Evolutionary conservation across 2,113 vertebrate species (phyloP), one percentile per base, ranked within the genome.

Genomic region (Sylvilagus bachmani): DNA sequence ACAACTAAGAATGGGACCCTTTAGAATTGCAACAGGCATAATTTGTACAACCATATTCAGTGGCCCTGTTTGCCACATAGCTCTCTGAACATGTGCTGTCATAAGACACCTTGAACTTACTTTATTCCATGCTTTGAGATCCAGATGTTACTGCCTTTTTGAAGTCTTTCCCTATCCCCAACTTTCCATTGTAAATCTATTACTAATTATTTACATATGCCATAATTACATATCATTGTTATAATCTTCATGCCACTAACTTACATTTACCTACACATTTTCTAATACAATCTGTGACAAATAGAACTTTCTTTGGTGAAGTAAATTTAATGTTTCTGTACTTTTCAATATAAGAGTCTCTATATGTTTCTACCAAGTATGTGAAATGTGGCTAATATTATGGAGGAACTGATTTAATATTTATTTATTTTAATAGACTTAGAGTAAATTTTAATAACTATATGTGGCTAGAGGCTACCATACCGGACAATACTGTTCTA

Each of bases 81-180:
- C 58, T 88, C 51, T 51, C 0, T 36, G 13, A 89, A 67, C 8
- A 25, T 0, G 5, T 85, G 33, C 22, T 75, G 21, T 53, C 92
- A 69, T 21, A 74, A 80, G 29, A 24, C 10, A 61, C 67, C n/a
- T 66, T 58, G 21, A 88, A 80, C 19, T 67, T 55, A 31, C 9
- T 86, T 62, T 51, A 51, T 83, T 74, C 24, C 21, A 49, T 84
- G 24, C 24, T 53, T 80, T 90, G 61, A 91, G 10, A 81, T 22
- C 7, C n/a, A 81, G 66, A 78, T 2, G 0, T 70, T 64, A 75
- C 6, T 24, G 16, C 10, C 13, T 92, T 58, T 80, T 5, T 62
- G 8, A 90, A 75, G 21, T 10, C 70, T 82, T 64, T 51, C 25
- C 22, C n/a, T 31, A 38, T 62, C 71, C 14, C 81, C 55, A 88